These are phyloP conservation scores for Latheticus oryzae DNA, from an alignment of 2,888 invertebrate genomes.

Conservation along the genomic window DNA sequence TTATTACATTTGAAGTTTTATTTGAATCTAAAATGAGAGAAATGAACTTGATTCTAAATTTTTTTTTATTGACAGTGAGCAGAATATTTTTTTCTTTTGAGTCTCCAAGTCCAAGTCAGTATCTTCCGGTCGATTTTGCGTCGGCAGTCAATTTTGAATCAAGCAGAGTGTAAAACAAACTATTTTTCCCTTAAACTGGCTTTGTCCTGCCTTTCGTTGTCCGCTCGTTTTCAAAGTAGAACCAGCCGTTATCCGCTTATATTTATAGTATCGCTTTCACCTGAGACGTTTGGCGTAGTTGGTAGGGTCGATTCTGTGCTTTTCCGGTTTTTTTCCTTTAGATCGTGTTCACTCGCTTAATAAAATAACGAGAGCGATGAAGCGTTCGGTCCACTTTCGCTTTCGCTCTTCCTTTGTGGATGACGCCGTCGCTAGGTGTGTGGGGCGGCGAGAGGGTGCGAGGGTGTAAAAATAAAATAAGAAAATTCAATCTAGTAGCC, in stretches of 20 bases:
- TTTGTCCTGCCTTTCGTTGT: constrained; percentile 4
- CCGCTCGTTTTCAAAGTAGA: neutral
- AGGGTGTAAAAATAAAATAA: constrained; percentile 66
- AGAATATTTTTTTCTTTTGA: no score
- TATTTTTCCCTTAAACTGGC: no score
- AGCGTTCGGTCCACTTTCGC: constrained; percentile 38
- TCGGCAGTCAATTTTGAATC: no score
- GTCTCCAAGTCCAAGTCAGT: no score
- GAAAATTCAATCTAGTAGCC: constrained; percentile 66
- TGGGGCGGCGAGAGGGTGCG: constrained; percentile 51
- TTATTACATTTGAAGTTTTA: no score
- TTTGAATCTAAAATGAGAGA: no score
- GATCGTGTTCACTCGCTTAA: constrained; percentile 18
- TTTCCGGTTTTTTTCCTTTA: constrained; percentile 17
- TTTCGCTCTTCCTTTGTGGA: constrained; percentile 43
- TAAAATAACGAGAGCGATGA: constrained; percentile 28
- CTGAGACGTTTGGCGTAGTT: constrained; percentile 22
- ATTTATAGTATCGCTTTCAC: constrained; percentile 29
- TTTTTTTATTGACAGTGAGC: no score
- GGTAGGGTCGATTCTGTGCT: constrained; percentile 12
- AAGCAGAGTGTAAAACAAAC: no score
- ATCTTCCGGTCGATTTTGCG: no score
- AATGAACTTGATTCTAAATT: no score
- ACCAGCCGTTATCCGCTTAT: no score
- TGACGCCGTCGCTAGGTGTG: constrained; percentile 49